Evolutionary conservation across 2,888 invertebrate species (phyloP).

Genomic region (Lysandra coridon): DNA sequence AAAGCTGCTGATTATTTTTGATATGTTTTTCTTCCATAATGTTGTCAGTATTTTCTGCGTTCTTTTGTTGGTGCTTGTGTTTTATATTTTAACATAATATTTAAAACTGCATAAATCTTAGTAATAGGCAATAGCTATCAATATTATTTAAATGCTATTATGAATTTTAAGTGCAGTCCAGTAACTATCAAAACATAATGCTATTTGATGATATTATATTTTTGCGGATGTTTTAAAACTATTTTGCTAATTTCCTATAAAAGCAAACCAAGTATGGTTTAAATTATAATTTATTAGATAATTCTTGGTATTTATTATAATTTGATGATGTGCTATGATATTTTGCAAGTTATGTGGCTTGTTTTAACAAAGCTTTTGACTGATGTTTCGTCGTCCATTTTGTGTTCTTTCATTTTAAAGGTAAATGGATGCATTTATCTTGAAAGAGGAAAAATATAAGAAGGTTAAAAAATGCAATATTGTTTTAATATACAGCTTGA

Average conservation of each 20-base stretch:
- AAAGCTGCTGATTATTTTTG: too few relatives aligned
- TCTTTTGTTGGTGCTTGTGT: neutral
- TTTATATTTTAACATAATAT: neutral
- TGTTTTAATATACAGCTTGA: neutral
- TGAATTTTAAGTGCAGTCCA: neutral
- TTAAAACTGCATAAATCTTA: neutral
- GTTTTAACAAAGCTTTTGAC: constrained; percentile 18
- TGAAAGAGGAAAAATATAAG: constrained; percentile 16
- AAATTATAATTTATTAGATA: neutral
- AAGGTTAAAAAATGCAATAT: neutral
- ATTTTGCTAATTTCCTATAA: neutral
- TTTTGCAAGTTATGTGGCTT: constrained; percentile 7
- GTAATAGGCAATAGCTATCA: neutral
- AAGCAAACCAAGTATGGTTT: neutral
- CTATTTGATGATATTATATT: neutral
- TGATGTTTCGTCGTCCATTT: constrained; percentile 22
- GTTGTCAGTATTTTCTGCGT: neutral
- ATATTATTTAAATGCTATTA: neutral
- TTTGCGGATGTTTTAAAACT: neutral
- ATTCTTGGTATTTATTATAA: neutral
- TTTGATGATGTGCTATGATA: neutral
- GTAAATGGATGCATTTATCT: constrained; percentile 40
- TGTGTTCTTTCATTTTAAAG: constrained; percentile 31
- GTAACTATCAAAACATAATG: neutral
- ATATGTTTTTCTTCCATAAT: neutral